Base-by-base conservation (phyloP, 2,888 invertebrate species). In the Chrysina gloriosa region DNA sequence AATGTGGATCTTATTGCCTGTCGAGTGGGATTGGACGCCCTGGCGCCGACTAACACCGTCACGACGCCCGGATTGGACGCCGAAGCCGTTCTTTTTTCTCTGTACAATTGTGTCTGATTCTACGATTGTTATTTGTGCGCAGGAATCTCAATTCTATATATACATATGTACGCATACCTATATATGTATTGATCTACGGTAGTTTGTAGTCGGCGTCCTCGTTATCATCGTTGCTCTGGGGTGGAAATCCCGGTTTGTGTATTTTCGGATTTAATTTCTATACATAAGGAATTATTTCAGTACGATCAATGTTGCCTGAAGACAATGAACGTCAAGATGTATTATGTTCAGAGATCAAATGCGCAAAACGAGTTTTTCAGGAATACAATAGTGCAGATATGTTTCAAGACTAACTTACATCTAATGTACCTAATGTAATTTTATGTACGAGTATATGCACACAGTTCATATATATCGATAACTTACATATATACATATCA, bases 1-100 rank as follows among this genome's bases (percentile, higher is more conserved):
- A 80, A 79, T 81, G 81, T 79, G 78, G 80, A 80, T 80, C 81
- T 80, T 80, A 81, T 81, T 82, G 81, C 81, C 76, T 73, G 73
- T 76, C 77, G 78, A 78, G 79, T 77, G 77, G 78, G 79, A 79
- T 78, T 78, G 79, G 79, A 77, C 74, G 79, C 76, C 75, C 73
- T 72, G 74, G 77, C 78, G 78, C 77, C 76, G 76, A 73, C 74
- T 74, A 78, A 75, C 76, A 74, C 68, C 78, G 74, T 72, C 74
- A 75, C 76, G 75, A 72, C 77, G 75, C 77, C 74, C 68, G 77
- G 72, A 79, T 80, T 80, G 79, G 80, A 77, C 75, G 71, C 63
- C 65, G 25, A 61, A 34, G 47, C 61, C 69, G 77, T 72, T 75
- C 72, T 77, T 72, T 73, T 73, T 74, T 75, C 79, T 79, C 78